Evolutionary conservation across 2,113 vertebrate species (phyloP).

Genomic region (Orientallactaga bullata): DNA sequence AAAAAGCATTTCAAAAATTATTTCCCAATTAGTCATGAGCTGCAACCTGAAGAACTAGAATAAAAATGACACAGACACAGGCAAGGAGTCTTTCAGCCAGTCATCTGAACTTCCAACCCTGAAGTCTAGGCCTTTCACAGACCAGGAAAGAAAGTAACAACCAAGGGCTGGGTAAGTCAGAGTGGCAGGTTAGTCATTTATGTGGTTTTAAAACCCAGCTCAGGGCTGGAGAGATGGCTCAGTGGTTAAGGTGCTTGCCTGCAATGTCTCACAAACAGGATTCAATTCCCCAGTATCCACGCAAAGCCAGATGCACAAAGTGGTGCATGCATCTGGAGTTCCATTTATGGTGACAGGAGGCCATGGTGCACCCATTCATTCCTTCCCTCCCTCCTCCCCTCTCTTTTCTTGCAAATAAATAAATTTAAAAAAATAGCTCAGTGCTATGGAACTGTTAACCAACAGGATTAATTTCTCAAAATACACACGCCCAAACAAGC

Average conservation of each 20-base stretch:
- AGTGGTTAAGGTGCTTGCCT: no score
- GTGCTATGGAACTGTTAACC: not conserved
- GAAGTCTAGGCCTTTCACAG: not conserved
- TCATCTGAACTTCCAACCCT: constrained; percentile 37
- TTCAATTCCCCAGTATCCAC: no score
- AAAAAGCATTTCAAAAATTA: not conserved
- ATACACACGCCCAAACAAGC: constrained; percentile 2
- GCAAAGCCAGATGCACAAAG: no score
- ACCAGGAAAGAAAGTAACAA: not conserved
- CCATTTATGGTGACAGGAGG: no score
- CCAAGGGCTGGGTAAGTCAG: not conserved
- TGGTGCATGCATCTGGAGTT: no score
- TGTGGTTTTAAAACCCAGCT: not conserved
- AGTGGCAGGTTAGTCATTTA: constrained; percentile 41
- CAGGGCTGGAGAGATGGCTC: no score
- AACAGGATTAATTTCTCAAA: constrained; percentile 36
- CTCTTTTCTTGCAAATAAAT: no score
- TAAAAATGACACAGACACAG: not conserved
- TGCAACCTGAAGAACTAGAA: not conserved
- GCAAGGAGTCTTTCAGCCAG: not conserved
- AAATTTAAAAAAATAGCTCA: not conserved
- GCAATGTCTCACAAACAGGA: no score
- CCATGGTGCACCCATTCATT: no score
- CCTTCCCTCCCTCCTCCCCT: no score
- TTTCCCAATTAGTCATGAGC: not conserved